A percentile compares a stretch with the other conserved stretches of the same genome.
phyloP scores from a whole-genome alignment of 2,888 invertebrate species.

The Piscicola geometra region DNA sequence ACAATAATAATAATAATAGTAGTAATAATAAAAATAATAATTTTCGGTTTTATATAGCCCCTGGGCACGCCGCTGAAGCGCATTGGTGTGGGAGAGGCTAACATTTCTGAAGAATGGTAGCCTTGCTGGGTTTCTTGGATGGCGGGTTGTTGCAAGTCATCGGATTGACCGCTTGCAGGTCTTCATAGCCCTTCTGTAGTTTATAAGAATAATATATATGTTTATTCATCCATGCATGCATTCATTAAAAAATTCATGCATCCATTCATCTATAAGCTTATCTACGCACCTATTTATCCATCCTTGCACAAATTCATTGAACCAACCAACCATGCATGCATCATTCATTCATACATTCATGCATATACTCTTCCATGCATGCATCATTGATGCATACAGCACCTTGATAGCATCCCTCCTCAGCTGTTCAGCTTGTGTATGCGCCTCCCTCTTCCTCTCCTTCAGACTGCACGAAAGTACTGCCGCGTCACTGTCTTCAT shows the following conservation, averaged over 20 bases:
- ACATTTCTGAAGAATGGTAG: conserved; percentile 84
- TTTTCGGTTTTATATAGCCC: no score
- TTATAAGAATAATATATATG: conserved; percentile 29
- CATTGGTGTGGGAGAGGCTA: no score
- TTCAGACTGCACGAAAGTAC: conserved; percentile 77
- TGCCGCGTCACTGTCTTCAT: conserved; percentile 59
- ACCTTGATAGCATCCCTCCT: conserved; percentile 87
- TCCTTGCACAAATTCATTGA: neutral
- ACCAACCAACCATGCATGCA: neutral
- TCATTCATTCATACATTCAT: neutral
- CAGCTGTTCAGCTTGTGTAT: conserved; percentile 93
- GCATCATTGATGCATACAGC: conserved; percentile 7
- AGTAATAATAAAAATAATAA: conserved; percentile 9
- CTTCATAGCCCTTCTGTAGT: conserved; percentile 78
- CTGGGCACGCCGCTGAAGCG: no score
- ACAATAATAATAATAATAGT: neutral
- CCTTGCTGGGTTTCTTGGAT: conserved; percentile 87
- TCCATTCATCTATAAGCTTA: no score
- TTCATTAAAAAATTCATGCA: no score
- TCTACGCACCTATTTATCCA: no score
- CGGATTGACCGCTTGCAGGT: conserved; percentile 83
- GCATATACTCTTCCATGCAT: neutral
- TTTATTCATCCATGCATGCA: no score
- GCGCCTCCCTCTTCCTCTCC: conserved; percentile 86
- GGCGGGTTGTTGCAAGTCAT: conserved; percentile 69